Evolutionary conservation across 2,113 vertebrate genomes (phyloP).

Genomic region (Leiothrix lutea): DNA sequence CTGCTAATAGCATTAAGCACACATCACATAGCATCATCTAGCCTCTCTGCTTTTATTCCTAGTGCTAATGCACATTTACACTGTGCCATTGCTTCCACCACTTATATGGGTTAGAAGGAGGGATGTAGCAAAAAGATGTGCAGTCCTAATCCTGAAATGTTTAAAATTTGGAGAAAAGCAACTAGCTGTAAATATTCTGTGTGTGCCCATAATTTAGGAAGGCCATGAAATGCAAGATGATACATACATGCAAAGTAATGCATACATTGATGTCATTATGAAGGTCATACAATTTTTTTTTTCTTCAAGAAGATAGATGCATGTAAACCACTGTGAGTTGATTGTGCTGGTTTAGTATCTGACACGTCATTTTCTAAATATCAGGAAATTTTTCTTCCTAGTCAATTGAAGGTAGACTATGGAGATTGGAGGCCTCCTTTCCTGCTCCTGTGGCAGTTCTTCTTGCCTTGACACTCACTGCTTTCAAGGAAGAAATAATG

Average conservation of each 20-base stretch:
- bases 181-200: not conserved
- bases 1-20: not conserved
- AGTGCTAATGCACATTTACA: not conserved
- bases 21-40: not conserved
- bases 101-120: not conserved
- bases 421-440: not conserved
- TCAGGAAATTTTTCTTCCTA: not conserved
- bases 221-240: not conserved
- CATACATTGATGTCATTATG: not conserved
- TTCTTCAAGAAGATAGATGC: not conserved
- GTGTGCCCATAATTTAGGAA: not conserved
- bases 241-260: not conserved
- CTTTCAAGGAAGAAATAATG: not conserved
- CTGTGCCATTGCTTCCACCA: not conserved
- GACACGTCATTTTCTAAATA: not conserved
- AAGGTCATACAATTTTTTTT: not conserved
- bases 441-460: not conserved
- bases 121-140: not conserved
- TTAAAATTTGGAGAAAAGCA: not conserved
- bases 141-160: not conserved
- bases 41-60: not conserved
- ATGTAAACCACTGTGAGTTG: not conserved
- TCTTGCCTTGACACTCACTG: not conserved
- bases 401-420: not conserved
- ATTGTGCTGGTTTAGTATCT: not conserved